Evolutionary conservation across 2,888 invertebrate species (phyloP).

Genomic region (Agelastica alni): DNA sequence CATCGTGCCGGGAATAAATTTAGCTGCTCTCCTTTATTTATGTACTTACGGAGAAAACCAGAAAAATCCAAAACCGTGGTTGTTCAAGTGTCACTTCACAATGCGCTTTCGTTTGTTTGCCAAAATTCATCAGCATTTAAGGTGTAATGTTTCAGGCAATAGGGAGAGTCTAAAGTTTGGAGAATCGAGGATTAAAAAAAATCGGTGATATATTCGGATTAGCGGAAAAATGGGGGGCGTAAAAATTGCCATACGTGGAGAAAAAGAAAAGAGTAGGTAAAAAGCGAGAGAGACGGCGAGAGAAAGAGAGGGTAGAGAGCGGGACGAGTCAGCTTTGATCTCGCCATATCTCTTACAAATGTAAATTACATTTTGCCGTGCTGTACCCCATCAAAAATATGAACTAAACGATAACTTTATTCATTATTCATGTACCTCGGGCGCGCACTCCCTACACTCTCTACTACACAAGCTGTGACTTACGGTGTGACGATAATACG

Average conservation of each 20-base stretch:
- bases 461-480: too few species aligned
- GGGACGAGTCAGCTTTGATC: constrained; percentile 56
- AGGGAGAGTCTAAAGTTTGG: too few species aligned
- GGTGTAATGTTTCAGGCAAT: too few species aligned
- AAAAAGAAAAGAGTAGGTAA: constrained; percentile 36
- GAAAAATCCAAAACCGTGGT: too few species aligned
- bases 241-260: constrained; percentile 37
- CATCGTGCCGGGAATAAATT: constrained; percentile 49
- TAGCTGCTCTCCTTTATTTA: too few species aligned
- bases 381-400: constrained; percentile 63
- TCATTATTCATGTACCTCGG: constrained; percentile 66
- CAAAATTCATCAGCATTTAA: too few species aligned
- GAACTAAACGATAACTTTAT: constrained; percentile 67
- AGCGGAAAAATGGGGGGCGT: constrained; percentile 38
- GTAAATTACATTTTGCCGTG: constrained; percentile 60
- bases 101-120: too few species aligned
- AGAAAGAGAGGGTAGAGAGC: constrained; percentile 37
- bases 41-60: too few species aligned
- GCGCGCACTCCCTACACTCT: constrained; percentile 46
- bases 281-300: too few species aligned
- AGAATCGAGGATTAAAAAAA: neutral
- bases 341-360: constrained; percentile 60
- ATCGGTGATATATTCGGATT: constrained; percentile 28
- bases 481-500: too few species aligned
- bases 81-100: too few species aligned